phyloP scores from a whole-genome alignment of 2,888 invertebrate genomes.

The Timandra comae region DNA sequence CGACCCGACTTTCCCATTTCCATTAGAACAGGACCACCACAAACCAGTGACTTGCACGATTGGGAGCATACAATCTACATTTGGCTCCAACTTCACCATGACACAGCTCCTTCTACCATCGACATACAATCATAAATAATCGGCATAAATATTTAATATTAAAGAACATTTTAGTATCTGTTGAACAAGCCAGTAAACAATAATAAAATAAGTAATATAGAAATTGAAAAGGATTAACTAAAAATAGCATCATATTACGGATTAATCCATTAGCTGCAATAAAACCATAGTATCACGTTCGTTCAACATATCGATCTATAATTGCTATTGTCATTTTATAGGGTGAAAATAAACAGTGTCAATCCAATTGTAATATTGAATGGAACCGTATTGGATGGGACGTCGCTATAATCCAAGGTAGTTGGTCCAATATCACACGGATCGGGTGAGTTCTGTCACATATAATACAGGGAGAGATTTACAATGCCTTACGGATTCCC shows the following conservation, averaged over 20 bases:
- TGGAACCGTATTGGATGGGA: conserved; percentile 1
- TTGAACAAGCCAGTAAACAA: too few relatives aligned
- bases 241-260: too few relatives aligned
- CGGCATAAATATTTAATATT: too few relatives aligned
- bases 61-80: conserved; percentile 3
- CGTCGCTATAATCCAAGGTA: neutral
- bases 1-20: conserved; percentile 24
- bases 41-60: conserved; percentile 21
- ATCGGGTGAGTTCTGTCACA: conserved; percentile 3
- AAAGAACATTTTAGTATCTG: too few relatives aligned
- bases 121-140: too few relatives aligned
- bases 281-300: conserved; percentile 3
- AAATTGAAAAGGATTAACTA: too few relatives aligned
- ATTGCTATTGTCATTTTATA: conserved; percentile 1
- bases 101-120: conserved; percentile 13
- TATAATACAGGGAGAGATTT: conserved; percentile 2
- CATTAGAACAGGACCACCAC: conserved; percentile 20
- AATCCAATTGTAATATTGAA: conserved; percentile 4
- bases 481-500: conserved; percentile 4
- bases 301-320: neutral
- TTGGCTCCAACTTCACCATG: conserved; percentile 2
- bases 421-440: neutral
- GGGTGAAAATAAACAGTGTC: conserved; percentile 4
- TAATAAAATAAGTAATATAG: too few relatives aligned
- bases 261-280: conserved; percentile 5